Base-by-base conservation (phyloP, 2,797 vertebrate genomes). In the Gymnocypris eckloni region DNA sequence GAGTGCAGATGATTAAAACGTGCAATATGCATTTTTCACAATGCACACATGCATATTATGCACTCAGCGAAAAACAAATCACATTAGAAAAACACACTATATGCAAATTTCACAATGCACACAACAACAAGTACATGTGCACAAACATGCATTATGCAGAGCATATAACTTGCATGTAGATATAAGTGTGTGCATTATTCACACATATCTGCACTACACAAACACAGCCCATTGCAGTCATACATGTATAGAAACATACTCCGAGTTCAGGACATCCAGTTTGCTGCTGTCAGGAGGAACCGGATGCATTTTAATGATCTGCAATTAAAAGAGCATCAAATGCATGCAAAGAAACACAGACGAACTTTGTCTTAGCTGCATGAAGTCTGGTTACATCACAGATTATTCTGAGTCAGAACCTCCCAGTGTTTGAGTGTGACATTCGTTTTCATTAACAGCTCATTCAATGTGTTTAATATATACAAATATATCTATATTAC, bases 11-110 rank as follows among this genome's bases (percentile, higher is more conserved):
- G 39, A 37, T 37, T 16, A n/a, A 78, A 25, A 3, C 64, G 37
- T 72, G 79, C 59, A 71, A 70, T 70, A 82, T 82, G 79, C 56
- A 73, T 71, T 52, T 64, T 39, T 70, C 43, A 73, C 70, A 66
- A 66, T 50, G 48, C 48, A 50, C 13, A 50, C 48, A 66, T 15
- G n/a, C 61, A 25, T 25, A 5, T 37, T 28, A 28, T 28, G 33
- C 28, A 33, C 52, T 20, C 6, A 33, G 4, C 2, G 25, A 66
- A 5, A 69, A 69, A 67, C 6, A 69, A 37, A 69, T 69, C 33
- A 75, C 20, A 56, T 25, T 64, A 25, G n/a, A 28, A 22, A n/a
- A 77, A 4, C 18, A 56, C 6, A 20, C 50, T 37, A 4, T 12
- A 56, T 78, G 37, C 75, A 78, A 41, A 61, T 52, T 39, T 50